phyloP scores from a whole-genome alignment of 1,140 invertebrate species.

The Drosophila mojavensis region DNA sequence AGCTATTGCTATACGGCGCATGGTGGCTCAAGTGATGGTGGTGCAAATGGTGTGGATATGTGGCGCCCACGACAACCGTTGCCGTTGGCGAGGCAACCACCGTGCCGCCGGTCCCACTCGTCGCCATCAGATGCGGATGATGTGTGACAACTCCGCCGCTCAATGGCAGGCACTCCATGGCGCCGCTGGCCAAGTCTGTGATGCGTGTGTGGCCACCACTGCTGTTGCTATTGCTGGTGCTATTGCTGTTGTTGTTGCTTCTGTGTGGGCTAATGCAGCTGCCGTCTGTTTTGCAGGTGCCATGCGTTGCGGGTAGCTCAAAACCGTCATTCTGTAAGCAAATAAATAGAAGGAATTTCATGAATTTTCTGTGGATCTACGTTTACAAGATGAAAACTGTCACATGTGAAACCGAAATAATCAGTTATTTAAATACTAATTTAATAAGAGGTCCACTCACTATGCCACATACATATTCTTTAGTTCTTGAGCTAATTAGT shows the following conservation, averaged over 20 bases:
- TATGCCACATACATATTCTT: not conserved
- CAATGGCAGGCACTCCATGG: slow-evolving; percentile 78
- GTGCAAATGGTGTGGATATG: slow-evolving; percentile 76
- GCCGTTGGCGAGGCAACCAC: slow-evolving; percentile 57
- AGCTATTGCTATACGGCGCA: slow-evolving; percentile 71
- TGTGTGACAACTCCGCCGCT: slow-evolving; percentile 52
- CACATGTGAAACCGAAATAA: too few species aligned
- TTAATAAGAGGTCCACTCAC: not conserved
- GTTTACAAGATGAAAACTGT: not conserved
- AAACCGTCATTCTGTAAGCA: slow-evolving; percentile 75
- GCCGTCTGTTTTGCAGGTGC: slow-evolving; percentile 64
- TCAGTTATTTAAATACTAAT: not conserved
- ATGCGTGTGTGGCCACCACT: slow-evolving; percentile 51
- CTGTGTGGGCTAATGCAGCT: slow-evolving; percentile 55
- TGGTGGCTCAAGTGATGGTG: slow-evolving; percentile 72
- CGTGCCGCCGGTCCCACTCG: slow-evolving; percentile 33
- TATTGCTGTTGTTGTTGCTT: not conserved
- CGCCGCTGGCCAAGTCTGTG: slow-evolving; percentile 58
- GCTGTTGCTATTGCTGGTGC: slow-evolving; percentile 15
- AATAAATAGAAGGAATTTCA: not conserved
- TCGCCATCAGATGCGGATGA: slow-evolving; percentile 68
- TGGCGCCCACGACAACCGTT: slow-evolving; percentile 71
- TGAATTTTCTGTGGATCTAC: not conserved
- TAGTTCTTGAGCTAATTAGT: not conserved
- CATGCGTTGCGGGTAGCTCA: slow-evolving; percentile 70